Percentiles rank a stretch among this genome's conserved stretches.
Evolutionary conservation across 2,888 invertebrate species (phyloP).

Genomic region (Drosophila prolongata): DNA sequence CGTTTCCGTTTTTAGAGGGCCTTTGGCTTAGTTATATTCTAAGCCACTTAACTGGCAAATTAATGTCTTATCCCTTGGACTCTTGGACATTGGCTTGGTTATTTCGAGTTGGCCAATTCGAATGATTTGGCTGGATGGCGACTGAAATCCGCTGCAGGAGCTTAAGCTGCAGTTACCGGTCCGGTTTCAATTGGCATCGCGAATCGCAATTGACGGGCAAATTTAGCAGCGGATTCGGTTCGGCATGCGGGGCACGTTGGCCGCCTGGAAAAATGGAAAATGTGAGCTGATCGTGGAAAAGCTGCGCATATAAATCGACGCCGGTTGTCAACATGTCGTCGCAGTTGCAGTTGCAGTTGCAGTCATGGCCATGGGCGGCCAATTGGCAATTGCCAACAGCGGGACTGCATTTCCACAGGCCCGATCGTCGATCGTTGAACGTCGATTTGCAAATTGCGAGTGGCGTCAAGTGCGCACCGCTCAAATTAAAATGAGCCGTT

Average conservation of each 20-base stretch:
- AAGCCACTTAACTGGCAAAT: neutral
- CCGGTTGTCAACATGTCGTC: conserved; percentile 60
- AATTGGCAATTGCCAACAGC: conserved; percentile 14
- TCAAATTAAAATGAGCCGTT: conserved; percentile 63
- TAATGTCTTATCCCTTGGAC: neutral
- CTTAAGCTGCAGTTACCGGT: conserved; percentile 54
- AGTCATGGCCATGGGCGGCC: conserved; percentile 43
- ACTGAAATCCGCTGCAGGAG: conserved; percentile 42
- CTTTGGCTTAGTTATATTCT: too few species aligned
- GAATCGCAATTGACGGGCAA: conserved; percentile 1
- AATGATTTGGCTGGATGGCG: neutral
- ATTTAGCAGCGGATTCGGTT: conserved; percentile 13
- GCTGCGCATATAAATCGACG: conserved; percentile 64
- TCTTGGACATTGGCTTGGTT: neutral
- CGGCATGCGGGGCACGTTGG: conserved; percentile 55
- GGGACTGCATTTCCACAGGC: conserved; percentile 19
- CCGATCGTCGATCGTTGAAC: neutral
- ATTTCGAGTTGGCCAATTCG: neutral
- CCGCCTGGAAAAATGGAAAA: conserved; percentile 15
- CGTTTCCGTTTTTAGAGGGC: too few species aligned
- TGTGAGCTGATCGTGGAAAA: conserved; percentile 38
- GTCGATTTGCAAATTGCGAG: neutral
- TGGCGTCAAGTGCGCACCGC: conserved; percentile 48
- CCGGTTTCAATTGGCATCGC: conserved; percentile 49
- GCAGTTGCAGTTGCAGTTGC: neutral